Evolutionary conservation across 2,113 vertebrate species (phyloP), one percentile per base, ranked within the genome.

Genomic region (Lasiurus cinereus): DNA sequence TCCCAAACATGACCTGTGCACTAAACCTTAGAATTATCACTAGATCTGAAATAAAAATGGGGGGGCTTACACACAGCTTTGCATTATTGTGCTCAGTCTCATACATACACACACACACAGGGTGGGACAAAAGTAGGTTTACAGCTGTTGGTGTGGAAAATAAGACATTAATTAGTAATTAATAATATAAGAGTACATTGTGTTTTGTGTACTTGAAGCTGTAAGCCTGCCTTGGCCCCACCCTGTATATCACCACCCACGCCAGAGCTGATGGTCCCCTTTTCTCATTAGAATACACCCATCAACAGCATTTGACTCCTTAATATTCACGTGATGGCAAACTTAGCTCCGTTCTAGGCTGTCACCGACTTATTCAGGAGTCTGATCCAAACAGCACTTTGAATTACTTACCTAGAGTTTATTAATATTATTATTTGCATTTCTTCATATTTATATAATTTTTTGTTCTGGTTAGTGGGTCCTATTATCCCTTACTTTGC

Each of bases 271-370:
- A 48, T 6, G 62, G 39, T 76, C 64, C 79, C 79, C 27, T 33
- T 16, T 77, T 88, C 50, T 88, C 19, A 19, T n/a, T 83, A 70
- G 21, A 62, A 56, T 6, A 64, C 19, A 72, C 39, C 39, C 19
- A 39, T 59, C 59, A 31, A 69, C 4, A 29, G 10, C 46, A 70
- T n/a, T 29, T 66, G 39, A 83, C 0, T 4, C 31, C 24, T 33
- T 52, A 59, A 84, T 70, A 87, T 96, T 85, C 36, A 84, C 70
- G 62, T 46, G 85, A 77, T 78, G 67, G 9, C 31, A 73, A 77
- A 66, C 72, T 94, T 83, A 43, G 22, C 70, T 66, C 29, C 54
- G 11, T 5, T 39, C 21, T 36, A 70, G 69, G 59, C 19, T 43
- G 43, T 54, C 52, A 83, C 12, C 39, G 59, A 36, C 54, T 64